Conservation (phyloP, 2,113 vertebrate genomes). For the Melanotaenia duboulayi region DNA sequence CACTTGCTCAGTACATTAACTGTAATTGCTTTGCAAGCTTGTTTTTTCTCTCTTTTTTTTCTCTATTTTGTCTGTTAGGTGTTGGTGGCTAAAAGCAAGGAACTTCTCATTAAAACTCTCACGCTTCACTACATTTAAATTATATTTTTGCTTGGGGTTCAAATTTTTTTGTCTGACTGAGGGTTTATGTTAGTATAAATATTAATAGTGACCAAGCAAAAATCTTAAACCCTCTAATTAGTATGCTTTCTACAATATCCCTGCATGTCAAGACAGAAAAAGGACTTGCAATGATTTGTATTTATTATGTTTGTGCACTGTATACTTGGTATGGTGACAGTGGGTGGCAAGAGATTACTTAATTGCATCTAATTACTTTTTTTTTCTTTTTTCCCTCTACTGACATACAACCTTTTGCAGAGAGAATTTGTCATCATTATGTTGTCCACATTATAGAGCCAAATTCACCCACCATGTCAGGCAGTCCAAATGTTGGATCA, state of each 20-base stretch:
- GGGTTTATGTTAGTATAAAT: neutral
- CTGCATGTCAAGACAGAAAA: conserved; percentile 5
- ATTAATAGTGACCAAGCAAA: conserved; percentile 39
- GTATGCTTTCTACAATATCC: neutral
- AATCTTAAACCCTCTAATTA: conserved; percentile 28
- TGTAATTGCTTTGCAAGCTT: conserved; percentile 3
- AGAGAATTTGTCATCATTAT: conserved; percentile 57
- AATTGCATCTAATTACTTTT: conserved; percentile 30
- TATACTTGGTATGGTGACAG: conserved; percentile 6
- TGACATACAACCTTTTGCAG: conserved; percentile 35
- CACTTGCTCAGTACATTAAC: conserved; percentile 1
- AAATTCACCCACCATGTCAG: conserved; percentile 61
- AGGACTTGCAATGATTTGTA: neutral
- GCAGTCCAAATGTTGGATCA: conserved; percentile 52
- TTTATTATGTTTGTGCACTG: neutral
- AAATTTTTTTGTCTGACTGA: conserved; percentile 12
- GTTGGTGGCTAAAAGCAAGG: conserved; percentile 22
- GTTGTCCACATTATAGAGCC: conserved; percentile 48
- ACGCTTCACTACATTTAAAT: conserved; percentile 27
- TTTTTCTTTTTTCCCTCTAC: conserved; percentile 11
- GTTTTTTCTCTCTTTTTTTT: conserved; percentile 5
- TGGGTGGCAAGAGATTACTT: conserved; percentile 28
- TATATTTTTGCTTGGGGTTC: conserved; percentile 16
- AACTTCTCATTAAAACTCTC: conserved; percentile 33
- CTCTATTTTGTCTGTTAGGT: conserved; percentile 19